phyloP scores from a whole-genome alignment of 2,888 invertebrate genomes.

The Aromia moschata region DNA sequence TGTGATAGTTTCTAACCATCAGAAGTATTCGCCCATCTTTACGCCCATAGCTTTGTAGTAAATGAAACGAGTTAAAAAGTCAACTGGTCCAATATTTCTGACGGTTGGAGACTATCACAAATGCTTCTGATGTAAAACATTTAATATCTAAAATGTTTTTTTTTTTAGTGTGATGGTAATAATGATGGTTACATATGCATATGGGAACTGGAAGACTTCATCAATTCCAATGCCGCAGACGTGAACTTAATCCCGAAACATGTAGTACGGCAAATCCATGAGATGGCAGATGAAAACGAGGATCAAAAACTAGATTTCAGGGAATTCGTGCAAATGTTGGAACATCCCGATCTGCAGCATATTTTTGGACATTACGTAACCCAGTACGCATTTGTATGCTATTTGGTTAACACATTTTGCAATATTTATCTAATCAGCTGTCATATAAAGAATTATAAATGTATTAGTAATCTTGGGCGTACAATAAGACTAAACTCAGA shows the following conservation, averaged over 20 bases:
- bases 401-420: not conserved
- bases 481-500: no score
- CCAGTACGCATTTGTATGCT: slow-evolving; percentile 14
- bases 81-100: no score
- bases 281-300: slow-evolving; percentile 70
- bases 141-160: no score
- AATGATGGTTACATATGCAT: slow-evolving; percentile 76
- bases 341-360: slow-evolving; percentile 63
- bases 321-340: slow-evolving; percentile 77
- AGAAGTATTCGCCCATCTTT: no score
- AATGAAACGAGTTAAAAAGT: no score
- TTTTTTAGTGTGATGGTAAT: slow-evolving; percentile 73
- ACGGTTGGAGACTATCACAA: no score
- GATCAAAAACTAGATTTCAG: slow-evolving; percentile 75
- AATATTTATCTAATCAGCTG: not conserved
- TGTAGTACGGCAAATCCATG: slow-evolving; percentile 73
- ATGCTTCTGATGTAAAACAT: no score
- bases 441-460: not conserved
- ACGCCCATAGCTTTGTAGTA: no score
- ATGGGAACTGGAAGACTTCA: slow-evolving; percentile 71
- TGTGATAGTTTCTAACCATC: no score
- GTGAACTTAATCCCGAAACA: slow-evolving; percentile 73
- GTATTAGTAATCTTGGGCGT: no score
- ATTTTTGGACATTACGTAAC: slow-evolving; percentile 22
- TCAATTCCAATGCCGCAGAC: slow-evolving; percentile 66